A percentile compares a stretch with the other conserved stretches of the same genome.
phyloP scores from a whole-genome alignment of 2,113 vertebrate species.

The Chaetorhynchus papuensis region DNA sequence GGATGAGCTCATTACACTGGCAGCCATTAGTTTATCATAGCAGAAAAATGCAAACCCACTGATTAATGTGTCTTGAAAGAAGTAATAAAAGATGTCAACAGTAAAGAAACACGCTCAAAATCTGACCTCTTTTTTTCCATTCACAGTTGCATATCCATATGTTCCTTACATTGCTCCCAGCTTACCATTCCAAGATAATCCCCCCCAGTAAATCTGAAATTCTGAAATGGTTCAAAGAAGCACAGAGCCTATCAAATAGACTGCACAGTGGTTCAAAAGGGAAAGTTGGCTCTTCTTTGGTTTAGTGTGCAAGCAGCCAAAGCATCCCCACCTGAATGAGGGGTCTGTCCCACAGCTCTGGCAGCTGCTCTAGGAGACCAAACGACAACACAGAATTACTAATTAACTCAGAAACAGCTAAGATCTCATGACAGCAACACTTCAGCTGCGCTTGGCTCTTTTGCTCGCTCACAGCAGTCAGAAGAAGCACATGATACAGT shows the following conservation, averaged over 20 bases:
- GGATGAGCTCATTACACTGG: slow-evolving; percentile 48
- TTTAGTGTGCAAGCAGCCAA: not conserved
- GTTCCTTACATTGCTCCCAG: not conserved
- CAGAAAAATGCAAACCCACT: slow-evolving; percentile 47
- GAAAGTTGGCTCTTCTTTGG: not conserved
- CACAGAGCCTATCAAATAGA: not conserved
- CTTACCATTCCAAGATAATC: not conserved
- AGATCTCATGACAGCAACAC: not conserved
- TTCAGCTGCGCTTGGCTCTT: not conserved
- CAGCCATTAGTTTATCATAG: slow-evolving; percentile 49
- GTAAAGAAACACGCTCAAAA: not conserved
- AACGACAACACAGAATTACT: not conserved
- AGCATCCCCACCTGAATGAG: not conserved
- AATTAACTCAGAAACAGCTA: not conserved
- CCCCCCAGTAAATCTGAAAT: not conserved
- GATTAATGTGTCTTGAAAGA: slow-evolving; percentile 42
- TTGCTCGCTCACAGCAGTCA: not conserved
- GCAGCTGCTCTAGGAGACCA: not conserved
- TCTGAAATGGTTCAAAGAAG: not conserved
- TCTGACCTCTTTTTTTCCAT: not conserved
- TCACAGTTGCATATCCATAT: not conserved
- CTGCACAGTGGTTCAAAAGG: not conserved
- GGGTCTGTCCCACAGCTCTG: not conserved
- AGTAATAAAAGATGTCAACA: not conserved
- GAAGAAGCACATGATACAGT: slow-evolving; percentile 32